Base-by-base conservation (phyloP, 2,888 invertebrate species). In the Melipona beecheii region DNA sequence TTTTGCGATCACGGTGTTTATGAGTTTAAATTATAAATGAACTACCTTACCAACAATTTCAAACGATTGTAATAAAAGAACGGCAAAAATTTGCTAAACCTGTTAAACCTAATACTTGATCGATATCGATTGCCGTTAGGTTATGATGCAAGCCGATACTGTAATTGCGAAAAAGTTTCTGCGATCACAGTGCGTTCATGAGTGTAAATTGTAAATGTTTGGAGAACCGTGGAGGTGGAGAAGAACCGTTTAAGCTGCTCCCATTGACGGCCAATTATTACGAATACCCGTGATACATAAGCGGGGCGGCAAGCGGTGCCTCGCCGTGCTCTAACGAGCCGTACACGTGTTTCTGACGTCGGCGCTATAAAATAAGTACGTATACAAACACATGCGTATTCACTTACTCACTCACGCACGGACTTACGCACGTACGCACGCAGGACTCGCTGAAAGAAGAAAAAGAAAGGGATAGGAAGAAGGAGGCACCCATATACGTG, bases 321-420 rank as follows among this genome's bases (percentile, higher is more conserved):
- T 83, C 83, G 15, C 69, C 71, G 79, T 86, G 84, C 88, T 89
- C 83, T 90, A 88, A 89, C 89, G 90, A 91, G 90, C 86, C 88
- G 88, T 91, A 91, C 91, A 91, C 91, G 91, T 91, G 91, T 91
- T 90, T 89, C 89, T 87, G 90, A 89, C 88, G 90, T 89, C 86
- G 89, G 79, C 80, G 89, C 89, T 91, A 90, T 90, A 91, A 90
- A 90, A 86, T 83, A 90, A 87, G 72, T 78, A 77, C 78, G 64
- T 75, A 77, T 43, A 80, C 72, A 69, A 66, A 79, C 78, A 82
- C 85, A 85, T 83, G 83, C 69, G 73, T 70, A 36, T 9, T 31
- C 31, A 36, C 36, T 27, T 54, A 24, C 65, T 9, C 36, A 43
- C 9, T 27, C 54, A 75, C 27, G 27, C 52, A 36, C 54, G 36